Evolutionary conservation across 2,797 vertebrate species (phyloP).

Genomic region (Siniperca undulata): DNA sequence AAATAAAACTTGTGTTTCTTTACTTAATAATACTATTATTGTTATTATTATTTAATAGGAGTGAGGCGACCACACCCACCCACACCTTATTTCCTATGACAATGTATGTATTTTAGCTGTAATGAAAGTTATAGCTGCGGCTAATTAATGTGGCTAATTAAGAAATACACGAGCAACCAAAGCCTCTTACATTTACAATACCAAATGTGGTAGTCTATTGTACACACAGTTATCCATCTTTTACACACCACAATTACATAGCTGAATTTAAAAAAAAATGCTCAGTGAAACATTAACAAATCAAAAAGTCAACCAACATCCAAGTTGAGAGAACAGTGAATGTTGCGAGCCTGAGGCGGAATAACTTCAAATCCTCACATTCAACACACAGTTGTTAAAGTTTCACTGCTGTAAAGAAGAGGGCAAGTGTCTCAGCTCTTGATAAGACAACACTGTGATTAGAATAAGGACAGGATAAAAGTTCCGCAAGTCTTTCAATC

Average conservation of each 20-base stretch:
- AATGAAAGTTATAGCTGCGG: neutral
- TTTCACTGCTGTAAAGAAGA: constrained; percentile 43
- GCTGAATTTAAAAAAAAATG: constrained; percentile 13
- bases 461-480: constrained; percentile 54
- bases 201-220: neutral
- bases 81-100: neutral
- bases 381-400: constrained; percentile 35
- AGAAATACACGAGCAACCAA: neutral
- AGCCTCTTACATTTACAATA: neutral
- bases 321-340: constrained; percentile 48
- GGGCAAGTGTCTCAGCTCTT: constrained; percentile 44
- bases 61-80: no score
- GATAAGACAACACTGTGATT: constrained; percentile 57
- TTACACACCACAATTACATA: neutral
- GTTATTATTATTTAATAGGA: no score
- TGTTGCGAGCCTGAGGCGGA: constrained; percentile 45
- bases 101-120: neutral
- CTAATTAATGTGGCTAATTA: neutral
- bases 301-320: constrained; percentile 34
- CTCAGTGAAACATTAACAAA: constrained; percentile 37
- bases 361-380: constrained; percentile 43
- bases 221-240: constrained; percentile 7
- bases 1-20: no score
- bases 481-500: constrained; percentile 61
- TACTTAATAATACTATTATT: no score